phyloP scores from a whole-genome alignment of 2,113 vertebrate species.

The Oxyruncus cristatus region DNA sequence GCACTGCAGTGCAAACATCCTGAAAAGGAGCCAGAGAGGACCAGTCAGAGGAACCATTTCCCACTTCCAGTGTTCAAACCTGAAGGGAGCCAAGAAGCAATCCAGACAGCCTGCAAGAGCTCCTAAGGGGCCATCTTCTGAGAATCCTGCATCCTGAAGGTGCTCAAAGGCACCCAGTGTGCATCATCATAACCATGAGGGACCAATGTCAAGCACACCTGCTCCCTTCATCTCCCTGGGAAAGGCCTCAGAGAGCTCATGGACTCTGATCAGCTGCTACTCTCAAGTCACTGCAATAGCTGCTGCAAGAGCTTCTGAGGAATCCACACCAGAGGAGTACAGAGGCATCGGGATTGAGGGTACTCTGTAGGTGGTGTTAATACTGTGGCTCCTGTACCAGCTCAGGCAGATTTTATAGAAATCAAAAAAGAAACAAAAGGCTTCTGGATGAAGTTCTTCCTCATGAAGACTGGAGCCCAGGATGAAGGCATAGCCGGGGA shows the following conservation, averaged over 20 bases:
- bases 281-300: background rate
- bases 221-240: background rate
- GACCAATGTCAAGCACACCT: background rate
- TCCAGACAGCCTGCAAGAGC: background rate
- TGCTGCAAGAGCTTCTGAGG: background rate
- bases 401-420: background rate
- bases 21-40: slow-evolving; percentile 45
- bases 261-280: background rate
- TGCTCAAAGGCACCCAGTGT: background rate
- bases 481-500: background rate
- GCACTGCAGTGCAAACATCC: slow-evolving; percentile 87
- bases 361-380: background rate
- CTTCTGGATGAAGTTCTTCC: background rate
- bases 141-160: background rate
- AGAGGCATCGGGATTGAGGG: rapidly evolving
- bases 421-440: background rate
- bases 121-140: background rate
- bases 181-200: background rate
- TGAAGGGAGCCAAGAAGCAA: background rate
- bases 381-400: background rate
- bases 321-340: background rate
- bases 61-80: background rate
- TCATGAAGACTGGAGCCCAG: background rate
- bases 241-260: background rate
- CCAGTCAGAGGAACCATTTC: background rate